A percentile compares a stretch with the other conserved stretches of the same genome.
Conservation (phyloP, 2,888 invertebrate genomes). For the Apamea sordens region DNA sequence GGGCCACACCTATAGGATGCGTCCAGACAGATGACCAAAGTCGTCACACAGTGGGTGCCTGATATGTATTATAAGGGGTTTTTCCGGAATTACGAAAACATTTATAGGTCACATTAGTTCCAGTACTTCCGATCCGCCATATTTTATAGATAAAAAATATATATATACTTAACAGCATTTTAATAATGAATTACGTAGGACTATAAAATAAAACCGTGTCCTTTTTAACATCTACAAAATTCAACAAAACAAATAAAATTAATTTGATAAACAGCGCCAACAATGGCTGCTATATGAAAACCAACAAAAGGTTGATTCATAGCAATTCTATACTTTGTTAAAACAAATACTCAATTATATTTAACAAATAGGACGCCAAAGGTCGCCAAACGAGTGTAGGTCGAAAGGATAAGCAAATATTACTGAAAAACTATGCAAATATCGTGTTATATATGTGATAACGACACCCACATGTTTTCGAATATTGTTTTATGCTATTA, state of each 20-base stretch:
- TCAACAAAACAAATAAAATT: constrained; percentile 25
- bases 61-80: too few species aligned
- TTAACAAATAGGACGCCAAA: constrained; percentile 42
- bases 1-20: too few species aligned
- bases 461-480: constrained; percentile 29
- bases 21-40: too few species aligned
- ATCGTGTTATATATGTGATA: constrained; percentile 18
- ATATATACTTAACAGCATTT: background rate
- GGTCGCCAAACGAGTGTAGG: constrained; percentile 54
- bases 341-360: constrained; percentile 47
- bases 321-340: constrained; percentile 47
- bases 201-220: background rate
- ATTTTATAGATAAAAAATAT: too few species aligned
- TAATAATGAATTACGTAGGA: background rate
- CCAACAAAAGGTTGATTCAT: constrained; percentile 58
- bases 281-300: constrained; percentile 35
- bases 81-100: too few species aligned
- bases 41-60: too few species aligned
- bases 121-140: too few species aligned
- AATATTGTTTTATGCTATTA: background rate
- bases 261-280: constrained; percentile 37
- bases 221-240: constrained; percentile 25
- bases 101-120: too few species aligned
- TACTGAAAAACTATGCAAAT: constrained; percentile 46
- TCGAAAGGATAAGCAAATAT: constrained; percentile 49